phyloP scores from a whole-genome alignment of 2,797 vertebrate genomes.

The Toxotes lorentzi region DNA sequence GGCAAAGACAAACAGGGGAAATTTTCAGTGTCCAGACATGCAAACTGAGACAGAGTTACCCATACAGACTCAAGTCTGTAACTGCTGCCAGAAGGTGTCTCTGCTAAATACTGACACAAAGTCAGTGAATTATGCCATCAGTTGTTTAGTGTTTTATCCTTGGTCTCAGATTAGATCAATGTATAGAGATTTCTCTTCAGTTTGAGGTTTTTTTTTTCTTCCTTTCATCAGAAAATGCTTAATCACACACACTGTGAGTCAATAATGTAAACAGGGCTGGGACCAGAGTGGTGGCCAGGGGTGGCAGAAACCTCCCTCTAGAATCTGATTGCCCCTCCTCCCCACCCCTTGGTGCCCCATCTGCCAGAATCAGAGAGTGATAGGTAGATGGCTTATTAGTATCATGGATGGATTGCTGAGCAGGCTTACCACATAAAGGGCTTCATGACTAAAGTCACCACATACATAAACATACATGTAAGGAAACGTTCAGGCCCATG shows the following conservation, averaged over 20 bases:
- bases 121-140: conserved; percentile 48
- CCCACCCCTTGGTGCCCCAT: too few species aligned
- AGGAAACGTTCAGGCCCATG: too few species aligned
- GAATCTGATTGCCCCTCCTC: neutral
- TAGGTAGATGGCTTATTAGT: too few species aligned
- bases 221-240: conserved; percentile 33
- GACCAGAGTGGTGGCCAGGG: too few species aligned
- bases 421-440: too few species aligned
- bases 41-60: conserved; percentile 24
- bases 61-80: neutral
- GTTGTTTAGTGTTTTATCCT: conserved; percentile 44
- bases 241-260: conserved; percentile 36
- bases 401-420: too few species aligned
- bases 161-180: conserved; percentile 39
- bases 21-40: conserved; percentile 30
- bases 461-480: too few species aligned
- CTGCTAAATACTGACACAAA: conserved; percentile 38
- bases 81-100: conserved; percentile 34
- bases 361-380: too few species aligned
- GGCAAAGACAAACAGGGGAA: conserved; percentile 38
- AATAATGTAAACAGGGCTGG: conserved; percentile 14
- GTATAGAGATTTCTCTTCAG: conserved; percentile 39
- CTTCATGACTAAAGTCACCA: too few species aligned
- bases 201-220: conserved; percentile 17
- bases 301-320: neutral